A percentile compares a stretch with the other conserved stretches of the same genome.
Evolutionary conservation across 2,113 vertebrate species (phyloP).

Genomic region (Ptilonorhynchus violaceus): DNA sequence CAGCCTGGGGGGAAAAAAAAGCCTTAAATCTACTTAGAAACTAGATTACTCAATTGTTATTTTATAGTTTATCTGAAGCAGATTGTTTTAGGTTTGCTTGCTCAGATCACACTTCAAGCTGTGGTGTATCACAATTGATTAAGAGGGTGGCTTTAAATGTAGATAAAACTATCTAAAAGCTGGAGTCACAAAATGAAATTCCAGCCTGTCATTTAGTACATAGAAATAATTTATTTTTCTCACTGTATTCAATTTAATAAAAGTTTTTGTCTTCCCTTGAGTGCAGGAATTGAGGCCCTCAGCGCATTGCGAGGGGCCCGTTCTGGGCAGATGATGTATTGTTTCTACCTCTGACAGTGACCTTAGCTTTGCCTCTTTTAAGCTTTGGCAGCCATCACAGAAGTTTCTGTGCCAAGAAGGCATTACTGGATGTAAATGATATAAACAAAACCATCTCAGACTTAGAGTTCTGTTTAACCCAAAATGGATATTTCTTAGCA

Average conservation of each 20-base stretch:
- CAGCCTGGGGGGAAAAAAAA: not conserved
- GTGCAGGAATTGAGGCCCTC: conserved; percentile 16
- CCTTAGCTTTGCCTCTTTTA: conserved; percentile 45
- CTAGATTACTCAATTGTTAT: not conserved
- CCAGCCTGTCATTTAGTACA: not conserved
- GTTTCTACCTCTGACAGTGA: conserved; percentile 52
- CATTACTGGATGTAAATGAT: conserved; percentile 54
- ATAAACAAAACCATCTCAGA: conserved; percentile 57
- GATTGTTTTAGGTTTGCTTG: not conserved
- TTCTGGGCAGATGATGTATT: conserved; percentile 54
- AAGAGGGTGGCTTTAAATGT: not conserved
- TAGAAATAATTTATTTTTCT: conserved; percentile 38
- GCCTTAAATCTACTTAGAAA: not conserved
- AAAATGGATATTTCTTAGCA: conserved; percentile 34
- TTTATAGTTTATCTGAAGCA: not conserved
- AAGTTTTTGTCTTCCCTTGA: not conserved
- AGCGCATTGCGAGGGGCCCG: not conserved
- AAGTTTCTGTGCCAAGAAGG: conserved; percentile 36
- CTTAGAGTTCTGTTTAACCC: conserved; percentile 34
- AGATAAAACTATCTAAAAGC: conserved; percentile 1
- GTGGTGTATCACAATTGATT: not conserved
- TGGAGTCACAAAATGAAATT: not conserved
- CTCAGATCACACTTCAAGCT: not conserved
- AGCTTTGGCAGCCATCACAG: conserved; percentile 24
- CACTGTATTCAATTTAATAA: not conserved